A percentile compares a stretch with the other conserved stretches of the same genome.
Conservation (phyloP, 30 jellyfish, hydroid and myxozoan genomes). For the Nemopilema nomurai region DNA sequence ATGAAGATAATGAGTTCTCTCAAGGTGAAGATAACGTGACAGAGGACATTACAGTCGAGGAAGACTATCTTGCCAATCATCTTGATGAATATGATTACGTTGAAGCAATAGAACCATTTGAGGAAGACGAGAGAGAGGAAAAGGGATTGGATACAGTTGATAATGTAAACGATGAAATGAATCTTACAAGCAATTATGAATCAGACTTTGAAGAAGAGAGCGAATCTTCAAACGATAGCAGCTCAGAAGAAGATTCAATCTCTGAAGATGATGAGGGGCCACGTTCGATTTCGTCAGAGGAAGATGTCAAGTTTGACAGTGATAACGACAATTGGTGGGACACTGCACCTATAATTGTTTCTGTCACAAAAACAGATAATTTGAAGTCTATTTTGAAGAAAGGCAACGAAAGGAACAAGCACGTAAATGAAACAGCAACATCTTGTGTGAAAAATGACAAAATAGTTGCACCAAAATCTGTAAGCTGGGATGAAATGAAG, state of each 20-base stretch:
- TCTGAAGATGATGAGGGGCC: background rate
- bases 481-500: background rate
- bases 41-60: background rate
- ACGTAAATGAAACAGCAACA: background rate
- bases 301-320: background rate
- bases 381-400: background rate
- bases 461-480: background rate
- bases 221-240: background rate
- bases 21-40: too few relatives aligned
- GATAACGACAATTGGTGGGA: background rate
- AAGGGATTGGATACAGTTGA: background rate
- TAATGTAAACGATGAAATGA: too few relatives aligned
- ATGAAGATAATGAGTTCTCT: too few relatives aligned
- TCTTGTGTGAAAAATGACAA: background rate
- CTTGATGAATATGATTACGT: background rate
- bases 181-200: background rate
- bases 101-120: background rate
- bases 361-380: background rate
- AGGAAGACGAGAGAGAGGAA: background rate
- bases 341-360: background rate
- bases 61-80: background rate
- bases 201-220: background rate
- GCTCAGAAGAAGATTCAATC: background rate
- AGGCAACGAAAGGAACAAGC: background rate
- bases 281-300: background rate